A percentile compares a stretch with the other conserved stretches of the same genome.
phyloP scores from a whole-genome alignment of 2,113 vertebrate species.

The Barnardius zonarius region DNA sequence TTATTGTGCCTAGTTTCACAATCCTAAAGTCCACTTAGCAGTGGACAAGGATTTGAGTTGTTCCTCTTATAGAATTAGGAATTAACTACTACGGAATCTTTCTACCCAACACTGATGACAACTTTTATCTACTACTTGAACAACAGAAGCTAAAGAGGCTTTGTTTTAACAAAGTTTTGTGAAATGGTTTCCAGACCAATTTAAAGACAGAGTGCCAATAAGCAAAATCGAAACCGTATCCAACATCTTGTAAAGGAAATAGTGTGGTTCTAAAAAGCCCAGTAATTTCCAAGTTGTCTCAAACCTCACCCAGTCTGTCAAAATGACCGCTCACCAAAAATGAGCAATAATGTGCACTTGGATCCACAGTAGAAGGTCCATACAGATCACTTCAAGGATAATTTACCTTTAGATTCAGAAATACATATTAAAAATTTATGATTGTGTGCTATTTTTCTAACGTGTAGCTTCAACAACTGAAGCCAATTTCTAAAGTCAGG shows the following conservation, averaged over 20 bases:
- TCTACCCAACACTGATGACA: neutral
- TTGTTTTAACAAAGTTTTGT: neutral
- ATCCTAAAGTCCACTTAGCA: neutral
- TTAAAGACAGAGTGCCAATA: neutral
- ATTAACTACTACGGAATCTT: neutral
- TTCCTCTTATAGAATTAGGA: neutral
- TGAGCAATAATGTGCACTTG: neutral
- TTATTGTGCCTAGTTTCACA: neutral
- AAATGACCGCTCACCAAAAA: neutral
- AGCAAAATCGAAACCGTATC: neutral
- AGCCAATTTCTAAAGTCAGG: neutral
- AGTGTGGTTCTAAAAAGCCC: neutral
- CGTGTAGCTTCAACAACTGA: neutral
- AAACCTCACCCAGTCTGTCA: neutral
- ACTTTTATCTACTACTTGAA: neutral
- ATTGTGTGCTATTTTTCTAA: neutral
- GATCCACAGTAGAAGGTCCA: neutral
- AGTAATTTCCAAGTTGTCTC: neutral
- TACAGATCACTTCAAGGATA: neutral
- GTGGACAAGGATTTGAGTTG: neutral
- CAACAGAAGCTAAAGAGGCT: neutral
- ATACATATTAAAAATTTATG: neutral
- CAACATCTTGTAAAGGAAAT: neutral
- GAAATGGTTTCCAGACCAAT: neutral
- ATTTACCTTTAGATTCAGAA: neutral